Percentiles rank a stretch among this genome's conserved stretches.
phyloP scores from a whole-genome alignment of 2,113 vertebrate genomes.

The Archocentrus centrarchus region DNA sequence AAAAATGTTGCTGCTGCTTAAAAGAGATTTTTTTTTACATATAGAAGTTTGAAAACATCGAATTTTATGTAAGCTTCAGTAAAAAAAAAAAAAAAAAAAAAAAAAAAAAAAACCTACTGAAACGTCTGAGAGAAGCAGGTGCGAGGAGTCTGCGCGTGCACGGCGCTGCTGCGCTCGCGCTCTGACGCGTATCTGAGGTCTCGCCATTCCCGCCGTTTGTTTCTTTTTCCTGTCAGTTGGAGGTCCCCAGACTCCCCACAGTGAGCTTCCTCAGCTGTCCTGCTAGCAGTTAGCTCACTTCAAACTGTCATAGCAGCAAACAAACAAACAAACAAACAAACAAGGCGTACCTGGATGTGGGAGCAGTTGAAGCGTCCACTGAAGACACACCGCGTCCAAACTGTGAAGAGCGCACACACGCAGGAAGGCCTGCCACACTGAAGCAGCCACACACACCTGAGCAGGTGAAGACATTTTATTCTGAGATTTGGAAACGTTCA shows the following conservation, averaged over 20 bases:
- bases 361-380: conserved; percentile 28
- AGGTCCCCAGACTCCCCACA: conserved; percentile 13
- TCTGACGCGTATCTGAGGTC: conserved; percentile 20
- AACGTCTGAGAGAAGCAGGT: conserved; percentile 7
- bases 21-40: not conserved
- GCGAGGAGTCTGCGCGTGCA: conserved; percentile 50
- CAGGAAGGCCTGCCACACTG: not conserved
- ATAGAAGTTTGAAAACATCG: not conserved
- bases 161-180: conserved; percentile 25
- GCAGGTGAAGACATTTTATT: conserved; percentile 68
- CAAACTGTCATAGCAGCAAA: not conserved
- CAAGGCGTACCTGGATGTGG: conserved; percentile 58
- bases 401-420: not conserved
- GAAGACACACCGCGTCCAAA: conserved; percentile 45
- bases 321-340: conserved; percentile 27
- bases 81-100: no score
- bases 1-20: not conserved
- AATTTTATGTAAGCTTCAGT: not conserved
- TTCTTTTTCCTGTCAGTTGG: not conserved
- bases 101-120: not conserved
- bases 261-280: not conserved
- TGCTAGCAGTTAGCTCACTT: not conserved
- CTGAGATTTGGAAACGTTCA: conserved; percentile 67
- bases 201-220: not conserved
- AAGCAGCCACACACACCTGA: conserved; percentile 15